Evolutionary conservation across 2,888 invertebrate species (phyloP), one percentile per base, ranked within the genome.

Genomic region (Keiferia lycopersicella): DNA sequence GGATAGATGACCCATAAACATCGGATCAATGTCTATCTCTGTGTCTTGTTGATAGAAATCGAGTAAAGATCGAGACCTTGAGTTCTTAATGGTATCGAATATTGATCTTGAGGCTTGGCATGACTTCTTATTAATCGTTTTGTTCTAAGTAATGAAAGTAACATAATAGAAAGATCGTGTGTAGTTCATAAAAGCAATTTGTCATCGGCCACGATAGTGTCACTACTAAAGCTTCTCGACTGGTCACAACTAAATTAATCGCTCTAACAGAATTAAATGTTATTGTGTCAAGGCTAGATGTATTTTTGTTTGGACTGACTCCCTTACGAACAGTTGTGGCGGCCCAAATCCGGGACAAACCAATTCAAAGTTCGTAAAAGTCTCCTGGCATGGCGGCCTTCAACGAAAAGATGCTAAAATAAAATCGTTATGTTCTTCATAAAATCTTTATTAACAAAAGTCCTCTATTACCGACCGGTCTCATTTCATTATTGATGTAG

Each of bases 221-320:
- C 86, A 77, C 74, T 74, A 66, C 72, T 79, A 70, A 73, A 74
- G 79, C 85, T 83, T 84, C 83, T 65, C 69, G 72, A 66, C 74
- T 74, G 70, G 73, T 74, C 79, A 58, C 66, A 73, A 71, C 71
- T 76, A 78, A 84, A 84, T 88, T 87, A 89, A 89, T 87, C 86
- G 85, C 81, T 79, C 67, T 70, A 75, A 69, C 78, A 76, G 81
- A 81, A 84, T 83, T 81, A 87, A 89, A 89, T 88, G 85, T 87
- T 90, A 87, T 86, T 81, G 79, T 88, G 91, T 83, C 91, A 91
- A 89, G 91, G 90, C 72, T 82, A 71, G 67, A 70, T 6, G 26
- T 26, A 26, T 77, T 81, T 82, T 78, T 63, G 62, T 53, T 77
- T 63, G 62, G 58, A 34, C 64, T 50, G 66, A 74, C 78, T 76